A percentile compares a stretch with the other conserved stretches of the same genome.
These are phyloP conservation scores for Chroicocephalus ridibundus DNA, from an alignment of 2,113 vertebrate genomes.

Conservation along the genomic window DNA sequence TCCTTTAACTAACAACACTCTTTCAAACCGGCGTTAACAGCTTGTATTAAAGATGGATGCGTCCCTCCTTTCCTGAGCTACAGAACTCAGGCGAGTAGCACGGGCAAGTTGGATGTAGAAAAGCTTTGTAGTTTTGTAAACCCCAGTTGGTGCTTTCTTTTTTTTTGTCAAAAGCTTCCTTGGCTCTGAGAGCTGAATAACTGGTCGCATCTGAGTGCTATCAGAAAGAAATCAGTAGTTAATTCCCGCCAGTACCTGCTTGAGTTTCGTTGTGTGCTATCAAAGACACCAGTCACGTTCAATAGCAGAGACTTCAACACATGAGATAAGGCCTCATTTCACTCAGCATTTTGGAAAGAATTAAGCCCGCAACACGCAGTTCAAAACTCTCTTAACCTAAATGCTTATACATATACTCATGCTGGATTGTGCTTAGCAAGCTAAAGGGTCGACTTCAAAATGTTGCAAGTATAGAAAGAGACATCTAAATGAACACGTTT, in stretches of 20 bases:
- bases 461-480: not conserved
- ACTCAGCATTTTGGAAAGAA: not conserved
- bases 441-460: not conserved
- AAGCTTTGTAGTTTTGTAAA: not conserved
- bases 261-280: not conserved
- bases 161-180: not conserved
- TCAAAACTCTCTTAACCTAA: not conserved
- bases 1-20: not conserved
- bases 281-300: not conserved
- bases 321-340: not conserved
- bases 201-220: not conserved
- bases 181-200: not conserved
- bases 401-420: not conserved
- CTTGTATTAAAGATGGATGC: not conserved
- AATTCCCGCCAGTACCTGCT: not conserved
- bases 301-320: not conserved
- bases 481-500: not conserved
- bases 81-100: not conserved
- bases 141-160: not conserved
- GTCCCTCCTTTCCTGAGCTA: not conserved
- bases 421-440: not conserved
- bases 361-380: not conserved
- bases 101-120: not conserved
- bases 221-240: constrained; percentile 7
- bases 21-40: not conserved